Evolutionary conservation across 2,888 invertebrate genomes (phyloP).

Genomic region (Danaus chrysippus): DNA sequence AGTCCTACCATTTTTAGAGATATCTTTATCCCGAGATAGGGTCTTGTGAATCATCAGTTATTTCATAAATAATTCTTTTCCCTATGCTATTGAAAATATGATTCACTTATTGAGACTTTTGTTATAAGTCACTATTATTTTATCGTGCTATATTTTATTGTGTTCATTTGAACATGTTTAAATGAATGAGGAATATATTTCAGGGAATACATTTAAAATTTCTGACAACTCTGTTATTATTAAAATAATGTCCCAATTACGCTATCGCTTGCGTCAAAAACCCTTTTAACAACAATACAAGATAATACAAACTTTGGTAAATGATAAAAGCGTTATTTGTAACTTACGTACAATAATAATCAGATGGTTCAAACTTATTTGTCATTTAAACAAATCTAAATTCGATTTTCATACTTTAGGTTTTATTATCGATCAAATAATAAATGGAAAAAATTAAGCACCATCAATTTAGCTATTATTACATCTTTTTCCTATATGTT

Average conservation of each 20-base stretch:
- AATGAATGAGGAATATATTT: too few species aligned
- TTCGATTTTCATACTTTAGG: slow-evolving; percentile 17
- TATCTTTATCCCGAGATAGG: slow-evolving; percentile 12
- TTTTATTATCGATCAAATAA: too few species aligned
- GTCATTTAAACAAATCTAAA: slow-evolving; percentile 24
- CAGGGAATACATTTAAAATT: too few species aligned
- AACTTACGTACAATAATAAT: slow-evolving; percentile 20
- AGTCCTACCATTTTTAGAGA: slow-evolving; percentile 1
- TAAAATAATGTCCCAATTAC: not conserved
- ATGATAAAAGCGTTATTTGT: slow-evolving; percentile 16
- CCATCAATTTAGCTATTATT: too few species aligned
- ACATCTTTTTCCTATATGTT: too few species aligned
- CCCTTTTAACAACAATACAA: slow-evolving; percentile 4
- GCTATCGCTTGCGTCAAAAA: not conserved
- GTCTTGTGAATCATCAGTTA: slow-evolving; percentile 15
- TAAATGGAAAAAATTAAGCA: too few species aligned
- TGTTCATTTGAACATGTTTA: not conserved
- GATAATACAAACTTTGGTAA: slow-evolving; percentile 15
- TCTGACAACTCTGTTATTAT: too few species aligned
- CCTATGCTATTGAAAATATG: slow-evolving; percentile 14
- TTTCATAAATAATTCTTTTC: slow-evolving; percentile 17
- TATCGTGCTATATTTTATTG: not conserved
- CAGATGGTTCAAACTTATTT: slow-evolving; percentile 28
- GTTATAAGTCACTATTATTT: slow-evolving; percentile 8
- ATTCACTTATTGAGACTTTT: slow-evolving; percentile 15